A percentile compares a stretch with the other conserved stretches of the same genome.
Evolutionary conservation across 2,888 invertebrate genomes (phyloP).

Genomic region (Caenorhabditis plicata): DNA sequence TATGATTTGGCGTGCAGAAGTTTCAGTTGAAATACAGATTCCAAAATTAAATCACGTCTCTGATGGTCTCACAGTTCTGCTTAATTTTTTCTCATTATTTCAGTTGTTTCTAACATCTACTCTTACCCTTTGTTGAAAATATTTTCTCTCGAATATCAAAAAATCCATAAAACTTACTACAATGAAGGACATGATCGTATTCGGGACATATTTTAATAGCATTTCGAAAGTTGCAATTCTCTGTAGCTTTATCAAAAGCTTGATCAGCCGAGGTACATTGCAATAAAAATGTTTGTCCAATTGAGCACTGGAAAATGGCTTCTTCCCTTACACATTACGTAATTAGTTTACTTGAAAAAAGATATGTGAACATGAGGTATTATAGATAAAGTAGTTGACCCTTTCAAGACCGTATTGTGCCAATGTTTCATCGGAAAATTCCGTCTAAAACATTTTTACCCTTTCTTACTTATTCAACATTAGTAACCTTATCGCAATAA

Average conservation of each 20-base stretch:
- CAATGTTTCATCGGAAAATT: constrained; percentile 48
- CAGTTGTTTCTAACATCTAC: too few species aligned
- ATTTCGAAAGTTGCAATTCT: constrained; percentile 59
- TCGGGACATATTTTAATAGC: constrained; percentile 61
- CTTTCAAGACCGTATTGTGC: constrained; percentile 46
- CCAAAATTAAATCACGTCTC: too few species aligned
- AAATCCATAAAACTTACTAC: constrained; percentile 50
- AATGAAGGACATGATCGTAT: constrained; percentile 63
- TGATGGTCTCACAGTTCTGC: too few species aligned
- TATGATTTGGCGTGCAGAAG: too few species aligned
- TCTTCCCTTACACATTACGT: not conserved
- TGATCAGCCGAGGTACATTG: constrained; percentile 52
- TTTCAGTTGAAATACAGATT: too few species aligned
- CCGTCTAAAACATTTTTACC: too few species aligned
- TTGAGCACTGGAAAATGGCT: constrained; percentile 50
- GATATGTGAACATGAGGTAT: constrained; percentile 54
- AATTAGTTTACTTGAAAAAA: constrained; percentile 50
- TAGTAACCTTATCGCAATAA: constrained; percentile 57
- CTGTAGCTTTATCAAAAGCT: constrained; percentile 58
- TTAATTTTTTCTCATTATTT: too few species aligned
- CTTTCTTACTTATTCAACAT: too few species aligned
- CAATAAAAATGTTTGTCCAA: constrained; percentile 61
- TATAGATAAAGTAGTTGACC: constrained; percentile 62
- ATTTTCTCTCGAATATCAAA: not conserved
- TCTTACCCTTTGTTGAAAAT: too few species aligned